Evolutionary conservation across 2,113 vertebrate genomes (phyloP), one percentile per base, ranked within the genome.

Genomic region (Equus przewalskii): DNA sequence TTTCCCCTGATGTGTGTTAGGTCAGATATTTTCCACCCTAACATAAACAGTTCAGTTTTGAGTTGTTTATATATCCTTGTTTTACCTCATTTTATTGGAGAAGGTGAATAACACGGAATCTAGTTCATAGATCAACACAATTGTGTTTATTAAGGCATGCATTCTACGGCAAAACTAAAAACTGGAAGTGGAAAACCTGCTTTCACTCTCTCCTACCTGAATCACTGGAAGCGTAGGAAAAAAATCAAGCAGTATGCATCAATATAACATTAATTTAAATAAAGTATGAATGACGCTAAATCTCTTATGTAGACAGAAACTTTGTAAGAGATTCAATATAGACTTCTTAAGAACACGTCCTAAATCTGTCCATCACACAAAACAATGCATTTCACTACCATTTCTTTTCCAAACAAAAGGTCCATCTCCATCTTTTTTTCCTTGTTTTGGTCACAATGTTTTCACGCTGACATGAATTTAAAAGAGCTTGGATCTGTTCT

Each of bases 361-460:
- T 95, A 82, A 96, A 83, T 95, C 79, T 93, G 76, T 75, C 62
- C 46, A 84, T 79, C 89, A 92, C 44, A 65, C 56, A 94, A 98
- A 97, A 88, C 21, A 84, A 5, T 58, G 49, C 30, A 56, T 49
- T 65, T 46, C 10, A 14, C 8, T 56, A n/a, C 51, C 22, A 54
- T 6, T 12, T 10, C 60, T 72, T 96, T 89, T 54, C 79, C 84
- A 92, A 96, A 93, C 6, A 60, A 22, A 36, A 28, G 2, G 13
- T 54, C 65, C 10, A 54, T 33, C 62, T 81, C 65, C 49, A 5
- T 89, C 67, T 60, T 69, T 36, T 67, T 78, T 81, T 54, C 36
- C 56, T 91, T 90, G 56, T 22, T 76, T 22, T 76, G 16, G 24
- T 84, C 72, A 94, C 13, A 67, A 64, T 67, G 24, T 24, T 93